Base-by-base conservation (phyloP, 1,140 invertebrate species). In the Hyposmocoma kahamanoa region DNA sequence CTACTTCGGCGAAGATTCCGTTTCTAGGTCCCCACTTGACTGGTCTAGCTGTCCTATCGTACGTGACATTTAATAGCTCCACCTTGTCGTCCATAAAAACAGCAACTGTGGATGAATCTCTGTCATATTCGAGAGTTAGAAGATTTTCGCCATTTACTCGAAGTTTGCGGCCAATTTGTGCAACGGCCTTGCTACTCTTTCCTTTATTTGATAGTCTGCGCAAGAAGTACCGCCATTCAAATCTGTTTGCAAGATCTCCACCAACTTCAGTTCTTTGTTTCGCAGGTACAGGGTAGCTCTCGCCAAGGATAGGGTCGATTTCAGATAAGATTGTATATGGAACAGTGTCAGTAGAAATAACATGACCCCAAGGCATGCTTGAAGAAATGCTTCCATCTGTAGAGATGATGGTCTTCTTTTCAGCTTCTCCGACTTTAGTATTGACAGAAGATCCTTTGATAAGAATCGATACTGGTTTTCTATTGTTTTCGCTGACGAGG, bases 191-290 rank as follows among this genome's bases (percentile, higher is more conserved):
- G 47, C 77, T 84, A 39, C 87, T 82, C 57, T 90, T 90, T 47
- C 90, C 88, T 60, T 90, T 86, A 56, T 89, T 90, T 1, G 90
- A 89, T 11, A 90, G 80, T 48, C 92, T 90, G 32, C 93, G 78
- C 17, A 95, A 84, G 77, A 96, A 96, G 76, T 98, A 98, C 30
- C 96, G 89, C 97, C 97, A 98, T 85, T 98, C 96, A 54, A 98
- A 95, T 50, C 95, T 89, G 72, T 98, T 98, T 0, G 96, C 94
- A 18, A 97, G 84, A 68, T 97, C 96, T 0, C 95, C 94, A 11
- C 93, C 94, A 20, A 97, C 92, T 80, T 96, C 95, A 0, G 93
- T 95, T 57, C 92, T 91, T 73, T 97, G 95, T 72, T 96, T 96
- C 1, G 94, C 94, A 1, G 96, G 95, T 0, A 97, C 93, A 0